These are phyloP conservation scores for Perizoma flavofasciatum DNA, from an alignment of 2,888 invertebrate species.

Conservation along the genomic window DNA sequence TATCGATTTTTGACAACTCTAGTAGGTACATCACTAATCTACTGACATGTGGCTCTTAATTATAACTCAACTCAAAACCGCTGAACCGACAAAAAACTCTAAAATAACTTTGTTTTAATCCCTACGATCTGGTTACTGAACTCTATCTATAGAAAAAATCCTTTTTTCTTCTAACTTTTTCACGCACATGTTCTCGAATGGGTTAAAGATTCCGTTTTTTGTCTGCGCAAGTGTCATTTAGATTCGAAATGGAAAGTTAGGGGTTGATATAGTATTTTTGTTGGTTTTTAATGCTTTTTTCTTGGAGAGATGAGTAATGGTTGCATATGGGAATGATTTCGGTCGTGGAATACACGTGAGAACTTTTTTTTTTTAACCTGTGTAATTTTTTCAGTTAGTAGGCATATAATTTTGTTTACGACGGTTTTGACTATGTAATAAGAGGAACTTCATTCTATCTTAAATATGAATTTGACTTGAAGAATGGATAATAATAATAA, in stretches of 20 bases:
- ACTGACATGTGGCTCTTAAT: slow-evolving; percentile 78
- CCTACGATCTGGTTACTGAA: slow-evolving; percentile 79
- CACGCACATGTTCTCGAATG: slow-evolving; percentile 69
- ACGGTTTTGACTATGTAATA: too few species aligned
- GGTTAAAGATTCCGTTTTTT: slow-evolving; percentile 62
- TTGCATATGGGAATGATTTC: slow-evolving; percentile 70
- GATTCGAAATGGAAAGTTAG: slow-evolving; percentile 78
- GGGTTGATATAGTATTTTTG: slow-evolving; percentile 73
- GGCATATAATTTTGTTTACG: background rate
- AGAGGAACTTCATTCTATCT: too few species aligned
- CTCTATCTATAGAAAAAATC: slow-evolving; percentile 57
- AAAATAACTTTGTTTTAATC: slow-evolving; percentile 77
- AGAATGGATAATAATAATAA: too few species aligned
- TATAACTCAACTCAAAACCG: slow-evolving; percentile 77
- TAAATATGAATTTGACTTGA: too few species aligned
- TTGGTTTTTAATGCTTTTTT: slow-evolving; percentile 50
- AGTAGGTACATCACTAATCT: slow-evolving; percentile 45
- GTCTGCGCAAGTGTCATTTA: slow-evolving; percentile 68
- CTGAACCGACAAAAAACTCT: slow-evolving; percentile 70
- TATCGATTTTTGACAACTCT: slow-evolving; percentile 2
- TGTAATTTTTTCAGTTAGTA: slow-evolving; percentile 18
- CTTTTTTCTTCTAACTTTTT: slow-evolving; percentile 47
- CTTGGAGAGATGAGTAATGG: slow-evolving; percentile 69
- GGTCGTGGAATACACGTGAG: slow-evolving; percentile 74
- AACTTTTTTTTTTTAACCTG: slow-evolving; percentile 53